A percentile compares a stretch with the other conserved stretches of the same genome.
Evolutionary conservation across 2,888 invertebrate genomes (phyloP).

Genomic region (Cheilosia vernalis): DNA sequence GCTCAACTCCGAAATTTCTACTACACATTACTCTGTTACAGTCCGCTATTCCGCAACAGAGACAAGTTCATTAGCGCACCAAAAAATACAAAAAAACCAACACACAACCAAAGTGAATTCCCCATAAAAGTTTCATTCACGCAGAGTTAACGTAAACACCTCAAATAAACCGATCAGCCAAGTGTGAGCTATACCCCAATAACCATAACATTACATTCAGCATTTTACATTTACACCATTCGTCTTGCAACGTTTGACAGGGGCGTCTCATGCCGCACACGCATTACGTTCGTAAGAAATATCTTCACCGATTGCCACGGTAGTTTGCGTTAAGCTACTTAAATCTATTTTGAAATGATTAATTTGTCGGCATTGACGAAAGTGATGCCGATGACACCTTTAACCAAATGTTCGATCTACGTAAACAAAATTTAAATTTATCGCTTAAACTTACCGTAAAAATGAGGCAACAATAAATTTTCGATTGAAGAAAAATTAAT

Average conservation of each 20-base stretch:
- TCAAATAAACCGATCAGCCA: slow-evolving; percentile 11
- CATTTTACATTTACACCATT: slow-evolving; percentile 20
- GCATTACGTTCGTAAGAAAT: neutral
- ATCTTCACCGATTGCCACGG: neutral
- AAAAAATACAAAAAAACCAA: neutral
- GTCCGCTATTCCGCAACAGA: slow-evolving; percentile 8
- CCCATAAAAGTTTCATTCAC: neutral
- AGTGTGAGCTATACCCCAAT: slow-evolving; percentile 10
- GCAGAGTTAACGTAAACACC: neutral
- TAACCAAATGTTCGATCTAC: slow-evolving; percentile 11
- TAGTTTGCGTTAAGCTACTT: slow-evolving; percentile 1
- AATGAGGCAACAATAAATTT: slow-evolving; percentile 27
- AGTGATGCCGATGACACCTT: slow-evolving; percentile 31
- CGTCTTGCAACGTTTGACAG: slow-evolving; percentile 26
- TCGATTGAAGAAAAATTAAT: slow-evolving; percentile 7
- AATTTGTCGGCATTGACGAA: slow-evolving; percentile 44
- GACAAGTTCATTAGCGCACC: slow-evolving; percentile 16
- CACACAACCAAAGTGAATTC: neutral
- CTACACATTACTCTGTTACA: neutral
- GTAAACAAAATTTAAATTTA: slow-evolving; percentile 27
- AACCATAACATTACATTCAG: slow-evolving; percentile 23
- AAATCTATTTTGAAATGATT: slow-evolving; percentile 24
- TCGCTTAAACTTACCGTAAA: slow-evolving; percentile 1
- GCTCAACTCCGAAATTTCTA: too few relatives aligned
- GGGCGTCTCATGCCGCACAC: slow-evolving; percentile 19